Percentiles rank a stretch among this genome's conserved stretches.
phyloP scores from a whole-genome alignment of 2,888 invertebrate species.

The Scaeva pyrastri region DNA sequence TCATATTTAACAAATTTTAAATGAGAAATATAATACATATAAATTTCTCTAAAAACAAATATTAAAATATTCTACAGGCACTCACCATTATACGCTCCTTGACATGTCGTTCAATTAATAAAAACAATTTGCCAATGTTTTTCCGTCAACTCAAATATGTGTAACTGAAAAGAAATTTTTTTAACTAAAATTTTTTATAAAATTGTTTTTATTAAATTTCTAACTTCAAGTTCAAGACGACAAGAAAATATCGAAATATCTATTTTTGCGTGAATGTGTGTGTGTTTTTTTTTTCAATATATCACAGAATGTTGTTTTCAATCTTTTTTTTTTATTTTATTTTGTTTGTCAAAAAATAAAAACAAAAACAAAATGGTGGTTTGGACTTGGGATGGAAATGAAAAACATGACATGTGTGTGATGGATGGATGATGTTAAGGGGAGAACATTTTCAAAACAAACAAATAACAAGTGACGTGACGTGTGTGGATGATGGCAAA shows the following conservation, averaged over 20 bases:
- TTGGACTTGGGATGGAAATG: neutral
- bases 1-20: too few species aligned
- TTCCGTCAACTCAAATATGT: too few species aligned
- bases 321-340: neutral
- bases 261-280: too few species aligned
- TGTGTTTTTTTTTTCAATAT: neutral
- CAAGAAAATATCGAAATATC: neutral
- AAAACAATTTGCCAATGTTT: too few species aligned
- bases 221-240: neutral
- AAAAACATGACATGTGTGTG: conserved; percentile 34
- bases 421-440: conserved; percentile 24
- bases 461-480: conserved; percentile 23
- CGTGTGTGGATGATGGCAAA: conserved; percentile 27
- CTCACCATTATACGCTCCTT: too few species aligned
- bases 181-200: neutral
- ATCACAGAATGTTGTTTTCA: conserved; percentile 13
- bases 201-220: neutral
- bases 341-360: neutral
- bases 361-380: conserved; percentile 6
- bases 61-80: too few species aligned
- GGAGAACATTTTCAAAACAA: conserved; percentile 22
- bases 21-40: too few species aligned
- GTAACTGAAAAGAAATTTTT: neutral
- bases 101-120: too few species aligned
- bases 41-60: too few species aligned